Conservation (phyloP, 2,888 invertebrate species). For the Linnaemya vulpina region DNA sequence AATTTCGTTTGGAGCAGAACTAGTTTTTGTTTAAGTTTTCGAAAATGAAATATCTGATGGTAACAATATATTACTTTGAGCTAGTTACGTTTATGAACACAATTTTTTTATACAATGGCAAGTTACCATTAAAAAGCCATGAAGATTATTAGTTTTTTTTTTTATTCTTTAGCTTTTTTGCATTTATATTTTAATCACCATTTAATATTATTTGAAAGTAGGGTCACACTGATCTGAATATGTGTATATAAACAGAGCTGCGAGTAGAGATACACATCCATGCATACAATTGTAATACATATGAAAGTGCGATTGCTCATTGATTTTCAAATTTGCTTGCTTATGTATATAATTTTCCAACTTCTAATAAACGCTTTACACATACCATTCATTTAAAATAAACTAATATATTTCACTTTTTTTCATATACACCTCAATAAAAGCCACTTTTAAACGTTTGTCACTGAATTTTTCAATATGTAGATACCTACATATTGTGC, state of each 20-base stretch:
- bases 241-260: constrained; percentile 13
- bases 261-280: constrained; percentile 22
- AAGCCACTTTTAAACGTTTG: neutral
- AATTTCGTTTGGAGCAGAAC: no score
- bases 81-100: no score
- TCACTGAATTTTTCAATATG: neutral
- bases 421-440: neutral
- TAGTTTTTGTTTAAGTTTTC: no score
- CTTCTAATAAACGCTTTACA: constrained; percentile 31
- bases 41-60: no score
- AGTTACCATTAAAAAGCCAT: no score
- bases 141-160: no score
- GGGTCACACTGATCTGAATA: constrained; percentile 22
- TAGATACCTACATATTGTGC: neutral
- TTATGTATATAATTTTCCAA: constrained; percentile 40
- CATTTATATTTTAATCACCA: no score
- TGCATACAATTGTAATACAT: constrained; percentile 59
- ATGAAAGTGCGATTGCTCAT: constrained; percentile 74
- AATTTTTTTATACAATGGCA: no score
- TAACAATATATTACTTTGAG: no score
- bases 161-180: no score
- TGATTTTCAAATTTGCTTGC: constrained; percentile 76
- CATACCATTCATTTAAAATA: neutral
- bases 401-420: neutral
- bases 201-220: no score